These are phyloP conservation scores for Phaetusa simplex DNA, from an alignment of 2,113 vertebrate species.

Conservation along the genomic window DNA sequence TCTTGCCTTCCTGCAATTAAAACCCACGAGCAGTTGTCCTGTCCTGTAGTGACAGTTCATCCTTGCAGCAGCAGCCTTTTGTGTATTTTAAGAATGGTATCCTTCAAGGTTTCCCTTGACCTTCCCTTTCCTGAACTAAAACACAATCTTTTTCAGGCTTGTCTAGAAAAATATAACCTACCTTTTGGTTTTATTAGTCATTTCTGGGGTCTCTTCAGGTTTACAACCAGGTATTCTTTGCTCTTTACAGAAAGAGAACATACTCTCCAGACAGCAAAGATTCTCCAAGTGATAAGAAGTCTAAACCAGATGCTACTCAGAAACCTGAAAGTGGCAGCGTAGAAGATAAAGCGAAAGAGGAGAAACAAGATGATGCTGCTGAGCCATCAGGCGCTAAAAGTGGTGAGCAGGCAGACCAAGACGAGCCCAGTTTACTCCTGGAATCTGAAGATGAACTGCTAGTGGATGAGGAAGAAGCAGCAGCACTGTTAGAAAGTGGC, in stretches of 20 bases:
- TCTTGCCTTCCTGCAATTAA: constrained; percentile 9
- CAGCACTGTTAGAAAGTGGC: constrained; percentile 79
- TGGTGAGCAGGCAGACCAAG: constrained; percentile 71
- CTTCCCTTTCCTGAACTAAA: background rate
- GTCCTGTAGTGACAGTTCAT: background rate
- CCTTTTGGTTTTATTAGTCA: background rate
- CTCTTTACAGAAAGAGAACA: constrained; percentile 74
- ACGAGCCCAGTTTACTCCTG: constrained; percentile 72
- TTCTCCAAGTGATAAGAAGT: constrained; percentile 77
- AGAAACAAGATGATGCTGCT: constrained; percentile 72
- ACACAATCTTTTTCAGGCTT: background rate
- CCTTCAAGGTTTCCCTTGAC: background rate
- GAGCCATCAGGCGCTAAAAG: constrained; percentile 68
- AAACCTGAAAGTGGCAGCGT: constrained; percentile 67
- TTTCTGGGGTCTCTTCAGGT: background rate
- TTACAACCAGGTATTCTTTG: background rate
- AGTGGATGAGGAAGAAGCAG: constrained; percentile 80
- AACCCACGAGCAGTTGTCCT: background rate
- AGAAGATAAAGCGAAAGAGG: constrained; percentile 76
- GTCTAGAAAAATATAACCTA: background rate
- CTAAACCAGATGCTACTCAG: constrained; percentile 73
- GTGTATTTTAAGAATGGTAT: background rate
- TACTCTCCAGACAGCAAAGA: constrained; percentile 82
- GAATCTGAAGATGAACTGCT: constrained; percentile 81
- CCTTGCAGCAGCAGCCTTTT: background rate